Percentiles rank a stretch among this genome's conserved stretches.
These are phyloP conservation scores for Parthenolecanium corni DNA, from an alignment of 2,888 invertebrate species.

Conservation along the genomic window DNA sequence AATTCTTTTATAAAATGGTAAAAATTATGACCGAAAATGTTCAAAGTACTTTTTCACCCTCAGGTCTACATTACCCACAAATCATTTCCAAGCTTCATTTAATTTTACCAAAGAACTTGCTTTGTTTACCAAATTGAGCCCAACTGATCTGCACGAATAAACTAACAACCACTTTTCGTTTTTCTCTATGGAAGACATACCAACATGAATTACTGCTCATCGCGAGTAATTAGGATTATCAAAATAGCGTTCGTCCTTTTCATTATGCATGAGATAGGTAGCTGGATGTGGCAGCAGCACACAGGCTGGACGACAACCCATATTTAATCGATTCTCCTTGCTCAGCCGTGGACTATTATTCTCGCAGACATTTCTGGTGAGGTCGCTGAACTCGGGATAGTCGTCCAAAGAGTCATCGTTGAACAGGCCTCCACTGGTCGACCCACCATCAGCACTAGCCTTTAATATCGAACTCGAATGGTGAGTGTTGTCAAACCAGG, in stretches of 20 bases:
- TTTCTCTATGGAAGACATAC: slow-evolving; percentile 11
- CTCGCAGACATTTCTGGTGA: slow-evolving; percentile 20
- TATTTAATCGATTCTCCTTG: slow-evolving; percentile 35
- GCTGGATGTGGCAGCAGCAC: slow-evolving; percentile 33
- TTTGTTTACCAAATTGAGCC: no score
- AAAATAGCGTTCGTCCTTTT: slow-evolving; percentile 14
- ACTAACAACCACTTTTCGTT: no score
- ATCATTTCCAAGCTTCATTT: no score
- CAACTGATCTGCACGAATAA: no score
- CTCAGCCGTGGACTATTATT: slow-evolving; percentile 33
- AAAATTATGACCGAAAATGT: no score
- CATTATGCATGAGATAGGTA: slow-evolving; percentile 6
- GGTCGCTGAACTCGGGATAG: slow-evolving; percentile 6
- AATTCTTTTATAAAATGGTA: no score
- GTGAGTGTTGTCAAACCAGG: slow-evolving; percentile 20
- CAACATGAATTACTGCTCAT: not conserved
- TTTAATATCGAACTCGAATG: slow-evolving; percentile 28
- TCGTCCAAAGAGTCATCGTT: slow-evolving; percentile 23
- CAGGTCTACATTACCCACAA: no score
- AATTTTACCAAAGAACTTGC: no score
- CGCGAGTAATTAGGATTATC: slow-evolving; percentile 24
- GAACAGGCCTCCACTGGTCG: slow-evolving; percentile 12
- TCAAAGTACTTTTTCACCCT: no score
- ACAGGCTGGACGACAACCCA: slow-evolving; percentile 36
- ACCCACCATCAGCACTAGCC: slow-evolving; percentile 23